Evolutionary conservation across 1,140 invertebrate species (phyloP), one percentile per base, ranked within the genome.

Genomic region (Homalodisca vitripennis): DNA sequence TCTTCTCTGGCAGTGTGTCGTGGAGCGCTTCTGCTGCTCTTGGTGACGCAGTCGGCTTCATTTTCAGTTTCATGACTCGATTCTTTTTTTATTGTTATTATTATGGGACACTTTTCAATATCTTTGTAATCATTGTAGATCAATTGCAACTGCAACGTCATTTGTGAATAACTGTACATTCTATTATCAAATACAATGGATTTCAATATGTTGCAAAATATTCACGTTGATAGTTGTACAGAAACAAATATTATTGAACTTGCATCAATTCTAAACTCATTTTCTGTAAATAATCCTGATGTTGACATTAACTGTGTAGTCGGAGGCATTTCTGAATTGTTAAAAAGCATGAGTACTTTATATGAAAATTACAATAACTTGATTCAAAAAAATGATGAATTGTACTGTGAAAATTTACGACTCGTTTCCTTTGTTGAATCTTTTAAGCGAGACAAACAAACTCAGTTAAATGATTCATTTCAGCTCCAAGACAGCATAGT

Each of bases 131-230:
- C n/a, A n/a, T n/a, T n/a, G n/a, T n/a, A n/a, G n/a, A n/a, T n/a
- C n/a, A n/a, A n/a, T n/a, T n/a, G n/a, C n/a, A n/a, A n/a, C n/a
- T n/a, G n/a, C n/a, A n/a, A n/a, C n/a, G n/a, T n/a, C n/a, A n/a
- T n/a, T n/a, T n/a, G n/a, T n/a, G n/a, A n/a, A n/a, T n/a, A n/a
- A n/a, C n/a, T n/a, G n/a, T n/a, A n/a, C n/a, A n/a, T n/a, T n/a
- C n/a, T n/a, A n/a, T n/a, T n/a, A n/a, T n/a, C n/a, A n/a, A 41
- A 41, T 17, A 60, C 10, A 27, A 60, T 60, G 55, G 55, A 60
- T 29, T 60, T 60, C 24, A 22, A 60, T 22, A 2, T 30, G 1
- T 29, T 60, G 3, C 22, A 30, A 60, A 60, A 27, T 60, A 26
- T 60, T 27, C 26, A 60, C 29, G 29, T 29, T 27, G 55, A 60